Evolutionary conservation across 2,113 vertebrate genomes (phyloP).

Genomic region (Phylloscopus trochilus): DNA sequence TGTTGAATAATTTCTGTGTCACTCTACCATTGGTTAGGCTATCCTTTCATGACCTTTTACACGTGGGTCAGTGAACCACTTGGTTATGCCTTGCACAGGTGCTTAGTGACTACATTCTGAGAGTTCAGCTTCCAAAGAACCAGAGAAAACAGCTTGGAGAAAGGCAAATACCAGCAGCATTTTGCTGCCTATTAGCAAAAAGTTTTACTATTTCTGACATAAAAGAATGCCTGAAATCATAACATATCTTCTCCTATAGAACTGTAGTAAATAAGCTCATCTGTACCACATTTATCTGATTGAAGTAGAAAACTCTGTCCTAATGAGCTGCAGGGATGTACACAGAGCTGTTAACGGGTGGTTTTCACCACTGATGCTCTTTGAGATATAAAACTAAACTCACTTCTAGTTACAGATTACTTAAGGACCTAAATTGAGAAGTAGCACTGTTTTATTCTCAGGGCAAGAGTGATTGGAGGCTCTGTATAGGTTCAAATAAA

Average conservation of each 20-base stretch:
- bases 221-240: neutral
- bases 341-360: neutral
- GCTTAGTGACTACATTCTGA: neutral
- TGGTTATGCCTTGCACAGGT: neutral
- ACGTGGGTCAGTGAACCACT: fast-evolving
- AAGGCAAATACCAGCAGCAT: neutral
- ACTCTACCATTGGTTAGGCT: neutral
- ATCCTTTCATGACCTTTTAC: neutral
- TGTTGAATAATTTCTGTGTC: neutral
- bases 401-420: neutral
- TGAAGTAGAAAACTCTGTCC: neutral
- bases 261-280: neutral
- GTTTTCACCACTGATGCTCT: neutral
- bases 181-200: neutral
- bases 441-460: neutral
- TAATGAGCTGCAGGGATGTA: slow-evolving; percentile 8
- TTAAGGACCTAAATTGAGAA: neutral
- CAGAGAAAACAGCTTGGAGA: neutral
- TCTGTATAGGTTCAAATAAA: neutral
- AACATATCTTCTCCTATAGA: neutral
- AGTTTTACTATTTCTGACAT: neutral
- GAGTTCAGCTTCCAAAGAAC: neutral
- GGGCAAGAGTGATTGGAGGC: neutral
- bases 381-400: neutral
- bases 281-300: neutral